Conservation (phyloP, 2,888 invertebrate species). For the Torymus texanus region DNA sequence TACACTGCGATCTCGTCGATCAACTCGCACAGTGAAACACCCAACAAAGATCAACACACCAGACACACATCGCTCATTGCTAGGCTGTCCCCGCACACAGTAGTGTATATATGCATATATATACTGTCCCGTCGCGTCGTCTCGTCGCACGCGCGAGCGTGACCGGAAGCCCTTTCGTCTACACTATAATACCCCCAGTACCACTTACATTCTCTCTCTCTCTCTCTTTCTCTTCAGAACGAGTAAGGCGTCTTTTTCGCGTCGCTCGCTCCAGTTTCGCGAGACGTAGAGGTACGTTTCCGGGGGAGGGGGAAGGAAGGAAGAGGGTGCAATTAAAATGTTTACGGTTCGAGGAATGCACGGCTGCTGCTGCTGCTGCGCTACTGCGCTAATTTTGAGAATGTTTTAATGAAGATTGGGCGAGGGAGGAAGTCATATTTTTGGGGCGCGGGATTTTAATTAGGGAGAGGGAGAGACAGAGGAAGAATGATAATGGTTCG, state of each 20-base stretch:
- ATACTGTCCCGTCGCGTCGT: too few species aligned
- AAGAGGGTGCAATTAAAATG: conserved; percentile 41
- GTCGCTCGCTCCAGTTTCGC: not conserved
- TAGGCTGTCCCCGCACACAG: too few species aligned
- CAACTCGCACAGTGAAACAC: too few species aligned
- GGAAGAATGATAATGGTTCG: too few species aligned
- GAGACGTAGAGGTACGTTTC: not conserved
- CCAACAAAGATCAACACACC: too few species aligned
- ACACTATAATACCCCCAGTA: not conserved
- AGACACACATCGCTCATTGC: too few species aligned
- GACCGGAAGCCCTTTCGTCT: conserved; percentile 44
- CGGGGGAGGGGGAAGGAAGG: not conserved
- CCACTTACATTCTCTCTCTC: too few species aligned
- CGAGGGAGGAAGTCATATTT: not conserved
- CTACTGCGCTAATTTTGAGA: conserved; percentile 17
- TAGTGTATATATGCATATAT: too few species aligned
- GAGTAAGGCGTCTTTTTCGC: conserved; percentile 3
- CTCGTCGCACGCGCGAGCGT: conserved; percentile 17
- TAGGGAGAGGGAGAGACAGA: too few species aligned
- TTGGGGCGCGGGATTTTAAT: too few species aligned
- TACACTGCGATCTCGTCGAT: too few species aligned
- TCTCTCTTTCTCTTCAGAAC: not conserved
- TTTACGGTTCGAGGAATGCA: conserved; percentile 32
- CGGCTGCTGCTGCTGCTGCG: not conserved
- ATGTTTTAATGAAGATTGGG: conserved; percentile 27